phyloP scores from a whole-genome alignment of 2,888 invertebrate species.

The Crepidodera aurea region DNA sequence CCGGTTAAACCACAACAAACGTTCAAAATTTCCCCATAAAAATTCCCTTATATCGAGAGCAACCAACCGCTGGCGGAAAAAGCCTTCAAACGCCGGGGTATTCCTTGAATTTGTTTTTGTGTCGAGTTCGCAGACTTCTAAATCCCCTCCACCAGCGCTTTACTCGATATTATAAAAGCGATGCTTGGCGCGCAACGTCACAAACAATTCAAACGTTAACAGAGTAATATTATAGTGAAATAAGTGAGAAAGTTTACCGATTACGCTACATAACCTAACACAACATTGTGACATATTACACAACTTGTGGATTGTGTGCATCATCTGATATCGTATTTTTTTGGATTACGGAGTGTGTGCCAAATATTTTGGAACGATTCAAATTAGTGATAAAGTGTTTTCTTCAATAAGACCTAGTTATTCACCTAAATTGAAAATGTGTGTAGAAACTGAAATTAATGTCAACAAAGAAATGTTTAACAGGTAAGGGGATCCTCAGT shows the following conservation, averaged over 20 bases:
- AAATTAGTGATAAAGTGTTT: constrained; percentile 27
- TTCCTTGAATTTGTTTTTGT: constrained; percentile 40
- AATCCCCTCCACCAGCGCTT: constrained; percentile 21
- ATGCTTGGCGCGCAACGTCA: constrained; percentile 33
- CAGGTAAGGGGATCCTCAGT: constrained; percentile 55
- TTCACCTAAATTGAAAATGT: constrained; percentile 39
- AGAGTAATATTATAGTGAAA: background rate
- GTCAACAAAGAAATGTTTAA: constrained; percentile 54
- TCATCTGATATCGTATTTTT: constrained; percentile 6
- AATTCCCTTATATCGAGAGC: background rate
- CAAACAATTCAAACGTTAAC: constrained; percentile 21
- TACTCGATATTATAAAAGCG: constrained; percentile 38
- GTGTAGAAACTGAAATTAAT: constrained; percentile 48
- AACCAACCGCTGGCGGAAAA: constrained; percentile 32
- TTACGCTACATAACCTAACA: background rate
- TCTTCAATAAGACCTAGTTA: constrained; percentile 26
- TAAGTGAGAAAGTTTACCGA: constrained; percentile 2
- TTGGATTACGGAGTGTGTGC: constrained; percentile 27
- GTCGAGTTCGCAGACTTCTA: constrained; percentile 19
- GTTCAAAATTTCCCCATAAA: background rate
- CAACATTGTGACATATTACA: constrained; percentile 34
- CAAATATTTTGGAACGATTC: constrained; percentile 9
- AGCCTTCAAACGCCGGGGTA: constrained; percentile 31
- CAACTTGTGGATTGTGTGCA: constrained; percentile 27
- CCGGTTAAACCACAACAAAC: background rate